Evolutionary conservation across 2,888 invertebrate species (phyloP), one percentile per base, ranked within the genome.

Genomic region (Ichneumoninae sp.): DNA sequence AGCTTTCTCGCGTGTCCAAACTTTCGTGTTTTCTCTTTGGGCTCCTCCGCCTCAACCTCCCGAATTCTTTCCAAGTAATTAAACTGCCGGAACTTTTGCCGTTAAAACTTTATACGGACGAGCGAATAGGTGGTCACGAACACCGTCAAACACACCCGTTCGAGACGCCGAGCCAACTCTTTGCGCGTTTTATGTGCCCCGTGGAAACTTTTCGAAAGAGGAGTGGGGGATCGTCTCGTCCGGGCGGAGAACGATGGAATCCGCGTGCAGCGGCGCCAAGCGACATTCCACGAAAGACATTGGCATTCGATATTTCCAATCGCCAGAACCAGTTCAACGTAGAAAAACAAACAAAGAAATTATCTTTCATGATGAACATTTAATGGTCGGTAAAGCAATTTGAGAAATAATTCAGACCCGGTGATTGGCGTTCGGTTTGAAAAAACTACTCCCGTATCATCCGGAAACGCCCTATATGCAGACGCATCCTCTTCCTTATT

Each of bases 61-160:
- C 76, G 88, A 93, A 93, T 93, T 92, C 92, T 93, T 93, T 93
- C 89, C 92, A 92, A 93, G 92, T 93, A 93, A 93, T 93, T 93
- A 93, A 93, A 92, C 92, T 89, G 89, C 86, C 89, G 88, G 83
- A 91, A 93, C 89, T 92, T 93, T 92, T 91, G 89, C 91, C 90
- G 92, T 92, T 92, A 90, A 92, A 93, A 93, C 89, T 92, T 92
- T 68, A 52, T 83, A 70, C 70, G 47, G 40, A 33, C 40, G 62
- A 26, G n/a, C 71, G 66, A 33, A 65, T 66, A 62, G 66, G 36
- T 66, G 68, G 79, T 52, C 76, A 83, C 77, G 60, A 66, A 80
- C 50, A 50, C 80, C 79, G 79, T 82, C 65, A 70, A 76, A 47
- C 79, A 79, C 44, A 84, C 47, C 57, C 66, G 77, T 52, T 68